Base-by-base conservation (phyloP, 2,888 invertebrate species). In the Drosophila acutilabella region DNA sequence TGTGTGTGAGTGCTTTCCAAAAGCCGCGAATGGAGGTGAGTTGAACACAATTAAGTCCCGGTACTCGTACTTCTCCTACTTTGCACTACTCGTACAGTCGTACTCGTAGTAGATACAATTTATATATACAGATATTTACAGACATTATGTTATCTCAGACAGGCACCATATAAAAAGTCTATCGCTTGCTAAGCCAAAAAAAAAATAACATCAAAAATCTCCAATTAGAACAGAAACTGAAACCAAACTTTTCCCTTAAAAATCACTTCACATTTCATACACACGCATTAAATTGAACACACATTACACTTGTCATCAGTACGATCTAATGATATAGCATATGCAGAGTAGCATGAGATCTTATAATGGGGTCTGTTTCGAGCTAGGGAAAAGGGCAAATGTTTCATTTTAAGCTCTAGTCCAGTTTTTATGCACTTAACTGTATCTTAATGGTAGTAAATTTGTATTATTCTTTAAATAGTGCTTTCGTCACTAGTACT, bases 1-100 rank as follows among this genome's bases (percentile, higher is more conserved):
- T 60, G 60, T 60, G 66, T 60, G 66, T 62, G 65, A 66, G 66
- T 30, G 30, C 69, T 69, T 58, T 47, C 54, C 70, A 66, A 59
- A 48, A 23, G 44, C 20, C 64, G 64, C 51, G 50, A 76, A 30
- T 23, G 30, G 64, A 81, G 73, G 76, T 73, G 78, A 76, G 76
- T 77, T 60, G 53, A 61, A 64, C 38, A 57, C 56, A 52, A 48
- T 62, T 58, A 51, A 66, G 61, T 65, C 67, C 26, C 16, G 30
- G 51, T 68, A 64, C 61, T 42, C 59, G 42, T 71, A 47, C 54
- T 44, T 33, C 33, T 56, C 2, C 44, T 44, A 54, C 54, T 54
- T 20, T 44, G 20, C 30, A 30, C 41, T 54, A 56, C 33, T 44
- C 44, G 53, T 50, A 18, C 50, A 33, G 18, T 18, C 45, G 45